A percentile compares a stretch with the other conserved stretches of the same genome.
Evolutionary conservation across 2,113 vertebrate genomes (phyloP).

Genomic region (Halichoeres trimaculatus): DNA sequence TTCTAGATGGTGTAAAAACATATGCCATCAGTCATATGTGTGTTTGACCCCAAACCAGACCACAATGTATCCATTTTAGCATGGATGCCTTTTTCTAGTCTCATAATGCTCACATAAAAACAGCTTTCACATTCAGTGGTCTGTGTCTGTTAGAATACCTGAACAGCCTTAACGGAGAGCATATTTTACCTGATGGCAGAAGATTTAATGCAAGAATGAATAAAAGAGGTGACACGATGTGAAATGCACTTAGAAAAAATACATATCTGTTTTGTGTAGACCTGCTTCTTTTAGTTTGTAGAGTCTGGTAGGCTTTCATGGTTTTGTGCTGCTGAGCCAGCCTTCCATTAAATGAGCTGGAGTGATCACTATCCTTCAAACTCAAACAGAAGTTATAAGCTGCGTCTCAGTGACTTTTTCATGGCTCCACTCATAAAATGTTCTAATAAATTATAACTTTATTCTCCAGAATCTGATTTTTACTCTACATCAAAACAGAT

Average conservation of each 20-base stretch:
- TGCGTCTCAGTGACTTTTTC: constrained; percentile 28
- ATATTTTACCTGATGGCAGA: constrained; percentile 2
- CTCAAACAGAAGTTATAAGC: constrained; percentile 41
- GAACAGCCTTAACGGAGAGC: not conserved
- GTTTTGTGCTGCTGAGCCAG: not conserved
- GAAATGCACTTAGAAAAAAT: constrained; percentile 21
- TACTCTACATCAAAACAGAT: constrained; percentile 58
- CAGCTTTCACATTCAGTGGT: constrained; percentile 46
- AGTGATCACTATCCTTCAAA: constrained; percentile 33
- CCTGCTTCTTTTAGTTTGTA: too few species aligned
- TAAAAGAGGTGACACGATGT: constrained; percentile 11
- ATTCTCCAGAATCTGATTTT: constrained; percentile 37
- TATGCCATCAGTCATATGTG: too few species aligned
- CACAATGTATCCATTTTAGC: too few species aligned
- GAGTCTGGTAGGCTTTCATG: constrained; percentile 29
- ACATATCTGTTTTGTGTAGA: too few species aligned
- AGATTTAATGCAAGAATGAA: constrained; percentile 33
- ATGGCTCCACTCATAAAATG: constrained; percentile 52
- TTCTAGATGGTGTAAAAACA: too few species aligned
- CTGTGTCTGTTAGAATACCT: constrained; percentile 25
- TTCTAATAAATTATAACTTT: constrained; percentile 58
- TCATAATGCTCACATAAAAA: too few species aligned
- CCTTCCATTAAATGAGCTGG: constrained; percentile 23
- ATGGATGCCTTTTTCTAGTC: too few species aligned
- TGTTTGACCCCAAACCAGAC: too few species aligned